These are phyloP conservation scores for Chelonoidis abingdonii DNA, from an alignment of 2,113 vertebrate genomes.

Conservation along the genomic window DNA sequence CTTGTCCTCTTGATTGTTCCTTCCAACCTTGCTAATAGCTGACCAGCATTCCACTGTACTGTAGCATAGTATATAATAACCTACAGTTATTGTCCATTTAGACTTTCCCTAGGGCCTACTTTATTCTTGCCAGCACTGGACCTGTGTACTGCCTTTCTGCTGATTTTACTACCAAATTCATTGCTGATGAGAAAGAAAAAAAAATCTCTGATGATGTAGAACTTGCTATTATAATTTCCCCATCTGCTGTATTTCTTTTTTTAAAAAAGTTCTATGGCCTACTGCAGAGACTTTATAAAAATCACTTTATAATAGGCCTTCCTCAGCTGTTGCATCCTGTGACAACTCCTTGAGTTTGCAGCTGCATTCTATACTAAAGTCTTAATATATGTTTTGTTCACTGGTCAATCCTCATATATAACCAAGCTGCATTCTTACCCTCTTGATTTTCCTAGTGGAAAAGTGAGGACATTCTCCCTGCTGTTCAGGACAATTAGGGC, in stretches of 20 bases:
- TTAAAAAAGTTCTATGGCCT: neutral
- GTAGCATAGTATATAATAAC: constrained; percentile 81
- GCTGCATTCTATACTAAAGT: neutral
- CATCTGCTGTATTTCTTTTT: neutral
- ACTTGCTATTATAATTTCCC: constrained; percentile 49
- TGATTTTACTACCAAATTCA: constrained; percentile 80
- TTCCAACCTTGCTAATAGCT: constrained; percentile 79
- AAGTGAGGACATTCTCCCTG: neutral
- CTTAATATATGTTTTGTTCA: neutral
- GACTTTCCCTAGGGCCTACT: constrained; percentile 80
- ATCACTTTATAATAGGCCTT: constrained; percentile 11
- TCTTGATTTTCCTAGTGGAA: neutral
- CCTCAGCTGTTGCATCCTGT: constrained; percentile 6
- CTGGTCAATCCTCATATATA: neutral
- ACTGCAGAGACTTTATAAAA: constrained; percentile 11
- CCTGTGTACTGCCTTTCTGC: constrained; percentile 58
- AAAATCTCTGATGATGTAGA: constrained; percentile 30
- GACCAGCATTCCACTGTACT: constrained; percentile 77
- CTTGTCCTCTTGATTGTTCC: constrained; percentile 74
- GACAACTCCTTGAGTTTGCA: neutral
- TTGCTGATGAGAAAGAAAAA: constrained; percentile 48
- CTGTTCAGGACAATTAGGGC: neutral
- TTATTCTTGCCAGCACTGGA: constrained; percentile 66
- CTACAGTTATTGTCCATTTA: constrained; percentile 86
- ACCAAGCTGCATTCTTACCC: neutral